Evolutionary conservation across 1,140 invertebrate species (phyloP), one percentile per base, ranked within the genome.

Genomic region (Zaprionus ghesquierei): DNA sequence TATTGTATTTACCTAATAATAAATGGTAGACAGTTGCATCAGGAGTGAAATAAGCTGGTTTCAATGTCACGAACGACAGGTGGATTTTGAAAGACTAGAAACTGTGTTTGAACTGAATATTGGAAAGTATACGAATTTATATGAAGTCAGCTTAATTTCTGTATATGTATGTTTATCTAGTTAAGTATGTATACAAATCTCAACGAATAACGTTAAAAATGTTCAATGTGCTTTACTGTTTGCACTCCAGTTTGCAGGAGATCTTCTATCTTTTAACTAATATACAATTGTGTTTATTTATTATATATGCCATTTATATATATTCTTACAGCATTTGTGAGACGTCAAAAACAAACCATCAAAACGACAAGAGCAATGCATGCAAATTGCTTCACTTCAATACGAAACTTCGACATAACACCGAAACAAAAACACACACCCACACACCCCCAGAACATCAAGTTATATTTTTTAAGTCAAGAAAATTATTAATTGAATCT

Each of bases 281-380:
- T 23, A 2, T 18, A 9, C 18, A 20, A 1, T 31, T 46, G 12
- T 53, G 38, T 60, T 65, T 15, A 54, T 62, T 41, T 74, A 86
- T 56, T 62, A 71, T 71, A 58, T 55, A 64, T 38, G 3, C 29
- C 38, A 56, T 53, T 51, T 53, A 68, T 76, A 68, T 76, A 64
- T 86, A 63, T 87, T 69, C 54, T 86, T 86, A 49, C 81, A 86
- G 82, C 81, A 87, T 78, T 81, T 87, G 82, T 81, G 81, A 85
- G 55, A 69, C 82, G 69, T 66, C 60, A 75, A 75, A 85, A 64
- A 68, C 59, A 38, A 68, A 55, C 31, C 77, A 74, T 74, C 56
- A 49, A 68, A 78, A 78, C 65, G 63, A 85, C 68, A 54, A 74
- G 69, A 74, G 62, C 81, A 86, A 81, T 85, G 81, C 81, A 85